Evolutionary conservation across 1,140 invertebrate genomes (phyloP).

Genomic region (Drosophila yakuba): DNA sequence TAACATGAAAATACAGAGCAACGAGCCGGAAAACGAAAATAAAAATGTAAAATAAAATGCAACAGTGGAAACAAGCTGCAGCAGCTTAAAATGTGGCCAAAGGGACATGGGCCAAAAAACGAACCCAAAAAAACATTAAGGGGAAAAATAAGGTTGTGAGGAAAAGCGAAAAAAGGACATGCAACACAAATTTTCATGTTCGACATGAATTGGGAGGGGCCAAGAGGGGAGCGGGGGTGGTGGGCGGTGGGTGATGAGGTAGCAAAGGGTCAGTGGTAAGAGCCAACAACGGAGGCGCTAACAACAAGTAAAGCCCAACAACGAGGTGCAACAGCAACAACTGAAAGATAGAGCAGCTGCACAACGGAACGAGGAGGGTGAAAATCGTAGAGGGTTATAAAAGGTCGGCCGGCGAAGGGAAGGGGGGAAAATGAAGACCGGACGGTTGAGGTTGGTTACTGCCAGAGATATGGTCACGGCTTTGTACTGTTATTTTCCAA

Average conservation of each 20-base stretch:
- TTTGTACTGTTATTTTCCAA: constrained; percentile 81
- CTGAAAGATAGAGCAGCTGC: neutral
- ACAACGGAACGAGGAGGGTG: constrained; percentile 1
- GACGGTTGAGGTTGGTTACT: constrained; percentile 36
- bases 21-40: constrained; percentile 59
- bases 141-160: constrained; percentile 4
- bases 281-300: constrained; percentile 35
- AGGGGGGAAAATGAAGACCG: neutral
- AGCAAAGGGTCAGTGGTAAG: constrained; percentile 30
- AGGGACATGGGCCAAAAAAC: constrained; percentile 30
- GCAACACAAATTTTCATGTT: constrained; percentile 78
- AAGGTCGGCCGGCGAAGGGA: neutral
- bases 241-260: neutral
- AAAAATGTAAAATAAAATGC: constrained; percentile 56
- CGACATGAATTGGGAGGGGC: constrained; percentile 63
- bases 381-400: neutral
- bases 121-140: neutral
- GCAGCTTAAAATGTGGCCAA: constrained; percentile 50
- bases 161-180: constrained; percentile 50
- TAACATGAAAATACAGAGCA: constrained; percentile 32
- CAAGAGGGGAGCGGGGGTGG: neutral
- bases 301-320: constrained; percentile 50
- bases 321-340: constrained; percentile 40
- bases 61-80: constrained; percentile 42
- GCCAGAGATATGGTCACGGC: constrained; percentile 62